phyloP scores from a whole-genome alignment of 2,797 vertebrate genomes.

The Tangara arthus region DNA sequence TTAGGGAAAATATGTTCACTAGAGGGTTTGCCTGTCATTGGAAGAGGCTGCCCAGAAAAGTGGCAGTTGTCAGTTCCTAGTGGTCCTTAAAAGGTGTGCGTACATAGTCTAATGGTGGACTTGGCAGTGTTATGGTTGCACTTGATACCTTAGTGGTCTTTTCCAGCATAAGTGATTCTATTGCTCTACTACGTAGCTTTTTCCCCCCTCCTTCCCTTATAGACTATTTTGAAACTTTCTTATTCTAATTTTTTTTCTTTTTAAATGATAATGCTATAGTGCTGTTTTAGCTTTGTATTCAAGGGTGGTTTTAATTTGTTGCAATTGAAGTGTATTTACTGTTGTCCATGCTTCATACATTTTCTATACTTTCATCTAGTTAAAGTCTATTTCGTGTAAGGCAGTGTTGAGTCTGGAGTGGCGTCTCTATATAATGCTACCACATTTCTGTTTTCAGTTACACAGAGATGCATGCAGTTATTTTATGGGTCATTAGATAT shows the following conservation, averaged over 20 bases:
- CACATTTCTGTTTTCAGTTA: background rate
- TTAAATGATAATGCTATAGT: background rate
- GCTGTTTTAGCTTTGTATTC: background rate
- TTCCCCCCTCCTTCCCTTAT: background rate
- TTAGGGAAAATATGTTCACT: background rate
- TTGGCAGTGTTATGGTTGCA: background rate
- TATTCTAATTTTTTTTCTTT: background rate
- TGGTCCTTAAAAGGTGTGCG: background rate
- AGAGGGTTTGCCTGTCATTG: background rate
- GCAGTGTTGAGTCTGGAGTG: background rate
- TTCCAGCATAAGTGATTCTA: background rate
- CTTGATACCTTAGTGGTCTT: background rate
- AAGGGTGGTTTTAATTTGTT: background rate
- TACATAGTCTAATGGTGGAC: background rate
- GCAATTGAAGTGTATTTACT: background rate
- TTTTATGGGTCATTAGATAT: background rate
- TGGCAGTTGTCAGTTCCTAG: background rate
- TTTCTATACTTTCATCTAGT: background rate
- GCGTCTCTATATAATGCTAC: background rate
- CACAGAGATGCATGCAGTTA: background rate
- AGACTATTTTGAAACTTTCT: background rate
- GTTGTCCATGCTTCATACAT: background rate
- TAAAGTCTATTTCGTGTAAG: background rate
- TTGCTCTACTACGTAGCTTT: background rate
- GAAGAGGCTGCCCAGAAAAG: background rate